Evolutionary conservation across 2,888 invertebrate genomes (phyloP).

Genomic region (Eupeodes latifasciatus): DNA sequence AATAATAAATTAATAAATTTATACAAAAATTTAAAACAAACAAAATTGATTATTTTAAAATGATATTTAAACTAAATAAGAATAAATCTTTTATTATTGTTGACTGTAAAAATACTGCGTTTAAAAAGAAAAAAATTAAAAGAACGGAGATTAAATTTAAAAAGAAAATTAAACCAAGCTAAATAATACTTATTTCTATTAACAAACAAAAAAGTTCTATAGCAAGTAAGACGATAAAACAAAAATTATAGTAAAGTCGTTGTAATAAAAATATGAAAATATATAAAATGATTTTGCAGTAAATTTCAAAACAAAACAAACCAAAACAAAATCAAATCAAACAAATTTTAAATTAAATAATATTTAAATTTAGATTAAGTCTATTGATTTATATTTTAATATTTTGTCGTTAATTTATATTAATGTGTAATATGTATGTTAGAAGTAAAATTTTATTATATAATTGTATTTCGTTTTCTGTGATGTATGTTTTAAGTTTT

Average conservation of each 20-base stretch:
- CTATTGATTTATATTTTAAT: conserved; percentile 42
- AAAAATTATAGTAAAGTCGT: conserved; percentile 74
- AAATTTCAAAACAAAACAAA: conserved; percentile 54
- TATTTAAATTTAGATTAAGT: conserved; percentile 50
- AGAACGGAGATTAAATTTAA: conserved; percentile 43
- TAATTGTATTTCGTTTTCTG: conserved; percentile 71
- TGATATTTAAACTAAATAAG: conserved; percentile 62
- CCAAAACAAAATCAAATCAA: conserved; percentile 42
- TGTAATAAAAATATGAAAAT: conserved; percentile 76
- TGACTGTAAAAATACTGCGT: conserved; percentile 73
- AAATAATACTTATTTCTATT: conserved; percentile 69
- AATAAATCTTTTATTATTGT: conserved; percentile 63
- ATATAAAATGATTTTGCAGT: conserved; percentile 37
- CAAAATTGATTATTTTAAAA: conserved; percentile 47
- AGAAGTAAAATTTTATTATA: conserved; percentile 58
- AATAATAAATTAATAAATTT: conserved; percentile 39
- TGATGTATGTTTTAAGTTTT: conserved; percentile 75
- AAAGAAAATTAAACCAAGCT: conserved; percentile 58
- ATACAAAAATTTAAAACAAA: conserved; percentile 11
- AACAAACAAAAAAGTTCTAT: conserved; percentile 65
- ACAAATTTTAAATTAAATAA: conserved; percentile 36
- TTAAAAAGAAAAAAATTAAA: conserved; percentile 43
- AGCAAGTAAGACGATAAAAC: conserved; percentile 37
- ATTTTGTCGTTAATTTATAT: conserved; percentile 48
- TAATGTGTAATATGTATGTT: conserved; percentile 7